These are phyloP conservation scores for Druon quercuslanigerum DNA, from an alignment of 1,140 invertebrate genomes.

Conservation along the genomic window DNA sequence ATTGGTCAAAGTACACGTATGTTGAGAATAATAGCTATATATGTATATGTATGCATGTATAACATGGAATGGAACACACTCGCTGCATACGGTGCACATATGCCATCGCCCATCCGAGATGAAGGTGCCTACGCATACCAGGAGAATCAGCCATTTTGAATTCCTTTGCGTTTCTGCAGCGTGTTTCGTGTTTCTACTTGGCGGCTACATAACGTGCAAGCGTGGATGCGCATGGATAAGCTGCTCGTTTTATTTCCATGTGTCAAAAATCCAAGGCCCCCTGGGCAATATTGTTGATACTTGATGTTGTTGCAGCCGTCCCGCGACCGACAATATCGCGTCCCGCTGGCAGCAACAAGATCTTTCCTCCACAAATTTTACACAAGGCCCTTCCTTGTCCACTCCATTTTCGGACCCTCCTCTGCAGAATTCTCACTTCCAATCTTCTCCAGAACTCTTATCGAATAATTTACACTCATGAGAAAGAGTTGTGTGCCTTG, in stretches of 20 bases:
- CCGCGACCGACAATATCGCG: conserved; percentile 38
- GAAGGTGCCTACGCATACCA: conserved; percentile 52
- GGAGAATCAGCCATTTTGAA: conserved; percentile 72
- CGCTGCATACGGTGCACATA: conserved; percentile 37
- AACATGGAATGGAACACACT: conserved; percentile 11
- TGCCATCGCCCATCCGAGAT: conserved; percentile 32
- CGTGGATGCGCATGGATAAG: conserved; percentile 46
- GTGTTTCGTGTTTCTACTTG: conserved; percentile 13
- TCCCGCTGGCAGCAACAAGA: conserved; percentile 45
- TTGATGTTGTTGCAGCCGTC: conserved; percentile 71
- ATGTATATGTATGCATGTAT: background rate
- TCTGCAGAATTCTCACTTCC: background rate
- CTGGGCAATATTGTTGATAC: conserved; percentile 68
- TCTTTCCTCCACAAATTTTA: conserved; percentile 30
- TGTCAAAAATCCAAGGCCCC: conserved; percentile 65
- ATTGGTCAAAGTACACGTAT: conserved; percentile 6
- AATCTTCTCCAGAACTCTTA: background rate
- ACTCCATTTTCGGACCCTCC: background rate
- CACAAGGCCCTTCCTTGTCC: conserved; percentile 39
- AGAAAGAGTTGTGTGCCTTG: background rate
- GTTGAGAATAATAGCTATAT: conserved; percentile 20
- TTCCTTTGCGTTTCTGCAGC: conserved; percentile 64
- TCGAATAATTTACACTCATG: background rate
- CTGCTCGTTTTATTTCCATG: conserved; percentile 66
- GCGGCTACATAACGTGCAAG: conserved; percentile 43